phyloP scores from a whole-genome alignment of 1,140 invertebrate species.

The Papilio machaon region DNA sequence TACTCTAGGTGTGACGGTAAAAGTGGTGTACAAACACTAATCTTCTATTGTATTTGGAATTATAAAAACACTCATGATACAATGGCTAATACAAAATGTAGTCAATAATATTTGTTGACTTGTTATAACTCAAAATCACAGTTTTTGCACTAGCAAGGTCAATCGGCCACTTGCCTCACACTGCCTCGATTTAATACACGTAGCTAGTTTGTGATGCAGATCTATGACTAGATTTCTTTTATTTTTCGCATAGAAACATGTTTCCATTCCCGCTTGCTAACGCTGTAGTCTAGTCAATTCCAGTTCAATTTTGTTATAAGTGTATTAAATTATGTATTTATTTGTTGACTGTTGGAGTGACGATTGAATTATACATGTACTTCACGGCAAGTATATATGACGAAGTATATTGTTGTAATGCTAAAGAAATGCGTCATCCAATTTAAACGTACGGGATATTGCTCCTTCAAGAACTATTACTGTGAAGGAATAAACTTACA shows the following conservation, averaged over 20 bases:
- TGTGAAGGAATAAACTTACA: neutral
- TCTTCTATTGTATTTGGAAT: neutral
- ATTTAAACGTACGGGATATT: neutral
- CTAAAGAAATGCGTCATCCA: neutral
- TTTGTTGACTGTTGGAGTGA: neutral
- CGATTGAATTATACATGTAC: neutral
- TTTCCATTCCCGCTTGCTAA: neutral
- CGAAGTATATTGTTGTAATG: neutral
- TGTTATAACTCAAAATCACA: neutral
- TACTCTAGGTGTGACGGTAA: neutral
- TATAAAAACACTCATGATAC: neutral
- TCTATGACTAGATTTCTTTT: conserved; percentile 6
- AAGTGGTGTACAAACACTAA: neutral
- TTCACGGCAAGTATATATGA: neutral
- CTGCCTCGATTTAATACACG: neutral
- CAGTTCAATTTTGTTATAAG: neutral
- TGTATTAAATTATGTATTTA: neutral
- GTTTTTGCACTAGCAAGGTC: conserved; percentile 1
- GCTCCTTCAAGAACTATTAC: neutral
- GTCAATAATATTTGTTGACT: neutral
- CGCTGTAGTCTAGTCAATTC: neutral
- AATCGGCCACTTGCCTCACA: neutral
- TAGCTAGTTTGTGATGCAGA: neutral
- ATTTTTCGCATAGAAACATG: neutral
- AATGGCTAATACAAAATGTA: conserved; percentile 12